A percentile compares a stretch with the other conserved stretches of the same genome.
phyloP scores from a whole-genome alignment of 1,140 invertebrate species.

The Diachasmimorpha longicaudata region DNA sequence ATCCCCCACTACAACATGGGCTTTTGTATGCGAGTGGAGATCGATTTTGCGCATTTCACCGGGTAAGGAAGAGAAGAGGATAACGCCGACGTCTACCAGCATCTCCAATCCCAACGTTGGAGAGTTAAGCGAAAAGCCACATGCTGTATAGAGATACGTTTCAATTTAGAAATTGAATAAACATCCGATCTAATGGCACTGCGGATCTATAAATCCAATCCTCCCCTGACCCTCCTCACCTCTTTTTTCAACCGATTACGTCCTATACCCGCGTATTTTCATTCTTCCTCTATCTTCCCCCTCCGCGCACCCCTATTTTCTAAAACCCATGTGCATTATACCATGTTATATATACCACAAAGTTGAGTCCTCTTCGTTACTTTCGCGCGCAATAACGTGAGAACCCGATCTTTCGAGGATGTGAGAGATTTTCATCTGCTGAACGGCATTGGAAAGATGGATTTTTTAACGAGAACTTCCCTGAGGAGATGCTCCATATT shows the following conservation, averaged over 20 bases:
- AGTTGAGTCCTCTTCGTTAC: not conserved
- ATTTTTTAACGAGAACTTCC: no score
- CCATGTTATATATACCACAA: not conserved
- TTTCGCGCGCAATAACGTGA: not conserved
- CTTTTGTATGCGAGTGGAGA: conserved; percentile 23
- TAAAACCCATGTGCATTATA: not conserved
- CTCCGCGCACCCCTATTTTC: not conserved
- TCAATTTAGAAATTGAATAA: conserved; percentile 31
- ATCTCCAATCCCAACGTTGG: conserved; percentile 4
- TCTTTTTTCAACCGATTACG: not conserved
- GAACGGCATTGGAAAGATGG: not conserved
- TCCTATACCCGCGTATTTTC: not conserved
- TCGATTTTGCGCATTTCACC: conserved; percentile 29
- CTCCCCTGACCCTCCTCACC: not conserved
- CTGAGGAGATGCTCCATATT: no score
- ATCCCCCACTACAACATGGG: not conserved
- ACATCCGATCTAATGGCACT: conserved; percentile 26
- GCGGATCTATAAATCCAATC: conserved; percentile 26
- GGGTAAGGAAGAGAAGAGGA: conserved; percentile 28
- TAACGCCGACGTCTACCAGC: conserved; percentile 9
- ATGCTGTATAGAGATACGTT: conserved; percentile 18
- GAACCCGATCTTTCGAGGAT: not conserved
- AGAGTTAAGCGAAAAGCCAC: conserved; percentile 4
- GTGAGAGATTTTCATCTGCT: not conserved
- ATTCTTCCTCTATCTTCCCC: not conserved